Base-by-base conservation (phyloP, 2,113 vertebrate genomes). In the Argyrosomus japonicus region DNA sequence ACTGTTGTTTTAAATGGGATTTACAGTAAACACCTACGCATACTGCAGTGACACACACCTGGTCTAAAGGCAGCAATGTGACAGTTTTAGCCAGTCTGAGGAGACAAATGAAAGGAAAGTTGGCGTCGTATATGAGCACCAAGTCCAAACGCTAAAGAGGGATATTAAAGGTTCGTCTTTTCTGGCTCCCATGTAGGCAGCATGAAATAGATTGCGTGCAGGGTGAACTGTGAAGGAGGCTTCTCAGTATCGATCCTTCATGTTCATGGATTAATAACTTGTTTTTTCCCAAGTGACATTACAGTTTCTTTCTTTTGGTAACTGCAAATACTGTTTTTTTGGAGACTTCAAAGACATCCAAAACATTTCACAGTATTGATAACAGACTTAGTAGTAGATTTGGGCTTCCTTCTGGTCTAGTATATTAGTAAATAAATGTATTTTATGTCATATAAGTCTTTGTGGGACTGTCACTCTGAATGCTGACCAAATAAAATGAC, bases 31-130 rank as follows among this genome's bases (percentile, higher is more conserved):
- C 50, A 53, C 62, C 65, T 14, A 48, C 62, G 72, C 54, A 5
- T 4, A 51, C 47, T 32, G 43, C 47, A 32, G 19, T n/a, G 23
- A 72, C 32, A 47, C 43, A 83, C 71, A 63, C 53, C 77, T 81
- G 65, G 50, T 47, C 25, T 60, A 47, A 32, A 57, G 18, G 53
- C 13, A 21, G 69, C 15, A 67, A 63, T 62, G 56, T 29, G 57
- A 56, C 18, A 25, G 32, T 25, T 54, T 71, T 5, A 60, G 72
- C 45, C 72, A 56, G 23, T 36, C 29, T 23, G 13, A 78, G 32
- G 75, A 90, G 77, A 91, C 67, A 86, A 86, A 87, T 86, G 51
- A 79, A 62, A 68, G 82, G 81, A 88, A 85, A 85, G 48, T 67
- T 81, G 69, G 74, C 56, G 0, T 51, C 1, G 4, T 25, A 2